A percentile compares a stretch with the other conserved stretches of the same genome.
Evolutionary conservation across 92 coral and sea anemone genomes (phyloP).

Genomic region (Actinostola sp.): DNA sequence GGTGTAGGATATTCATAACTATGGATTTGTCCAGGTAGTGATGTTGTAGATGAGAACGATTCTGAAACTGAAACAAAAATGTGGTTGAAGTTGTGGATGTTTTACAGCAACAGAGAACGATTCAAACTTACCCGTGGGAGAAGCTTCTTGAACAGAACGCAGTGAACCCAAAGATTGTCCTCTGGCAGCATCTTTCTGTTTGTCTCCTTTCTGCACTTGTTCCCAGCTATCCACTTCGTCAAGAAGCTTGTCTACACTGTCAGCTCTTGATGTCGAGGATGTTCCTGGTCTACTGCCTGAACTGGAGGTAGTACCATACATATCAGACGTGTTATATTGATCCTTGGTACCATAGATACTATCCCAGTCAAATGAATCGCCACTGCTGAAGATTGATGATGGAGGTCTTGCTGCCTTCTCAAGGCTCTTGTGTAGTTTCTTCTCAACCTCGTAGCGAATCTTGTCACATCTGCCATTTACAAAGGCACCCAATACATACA

Average conservation of each 20-base stretch:
- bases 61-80: conserved; percentile 23
- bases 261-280: conserved; percentile 54
- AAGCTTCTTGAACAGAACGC: conserved; percentile 32
- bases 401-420: conserved; percentile 70
- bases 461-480: conserved; percentile 93
- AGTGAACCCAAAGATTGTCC: conserved; percentile 38
- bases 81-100: neutral
- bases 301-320: conserved; percentile 74
- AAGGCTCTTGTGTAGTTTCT: conserved; percentile 78
- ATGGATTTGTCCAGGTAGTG: conserved; percentile 86
- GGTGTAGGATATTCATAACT: conserved; percentile 29
- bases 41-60: conserved; percentile 61
- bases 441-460: conserved; percentile 84
- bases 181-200: conserved; percentile 9
- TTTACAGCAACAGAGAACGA: too few species aligned
- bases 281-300: conserved; percentile 76
- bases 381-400: conserved; percentile 57
- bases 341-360: conserved; percentile 68
- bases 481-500: conserved; percentile 94
- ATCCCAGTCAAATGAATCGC: conserved; percentile 61
- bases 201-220: conserved; percentile 33
- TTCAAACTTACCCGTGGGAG: conserved; percentile 49
- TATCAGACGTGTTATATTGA: conserved; percentile 61
- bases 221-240: conserved; percentile 80
- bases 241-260: conserved; percentile 79